Percentiles rank a stretch among this genome's conserved stretches.
These are phyloP conservation scores for Caenorhabditis sp. DNA, from an alignment of 2,888 invertebrate species.

Conservation along the genomic window DNA sequence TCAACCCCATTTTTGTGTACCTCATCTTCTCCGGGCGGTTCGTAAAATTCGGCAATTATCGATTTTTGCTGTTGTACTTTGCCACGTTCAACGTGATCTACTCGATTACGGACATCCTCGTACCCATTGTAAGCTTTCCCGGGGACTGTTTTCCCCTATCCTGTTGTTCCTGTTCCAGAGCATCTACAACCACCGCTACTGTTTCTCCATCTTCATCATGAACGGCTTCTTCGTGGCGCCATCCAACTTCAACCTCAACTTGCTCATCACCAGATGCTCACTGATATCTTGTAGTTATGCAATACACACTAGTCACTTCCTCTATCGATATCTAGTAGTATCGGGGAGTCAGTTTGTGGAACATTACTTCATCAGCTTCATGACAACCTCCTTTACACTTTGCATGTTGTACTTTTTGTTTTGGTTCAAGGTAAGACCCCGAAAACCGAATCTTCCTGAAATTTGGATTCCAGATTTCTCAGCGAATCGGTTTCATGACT, in stretches of 20 bases:
- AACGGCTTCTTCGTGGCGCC: constrained; percentile 21
- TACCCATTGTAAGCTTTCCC: neutral
- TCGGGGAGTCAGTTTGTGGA: neutral
- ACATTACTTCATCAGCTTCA: neutral
- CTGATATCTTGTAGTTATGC: constrained; percentile 14
- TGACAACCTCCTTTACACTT: neutral
- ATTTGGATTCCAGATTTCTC: neutral
- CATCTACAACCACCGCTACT: constrained; percentile 15
- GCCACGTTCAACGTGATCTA: constrained; percentile 12
- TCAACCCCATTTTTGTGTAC: constrained; percentile 11
- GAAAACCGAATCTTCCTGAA: too few relatives aligned
- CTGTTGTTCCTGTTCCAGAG: constrained; percentile 1
- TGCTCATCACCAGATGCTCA: constrained; percentile 12
- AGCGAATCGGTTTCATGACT: neutral
- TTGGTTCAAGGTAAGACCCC: neutral
- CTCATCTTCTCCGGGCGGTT: neutral
- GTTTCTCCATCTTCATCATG: constrained; percentile 22
- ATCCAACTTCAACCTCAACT: constrained; percentile 1
- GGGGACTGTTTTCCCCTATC: too few relatives aligned
- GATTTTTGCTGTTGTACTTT: constrained; percentile 19
- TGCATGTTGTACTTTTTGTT: neutral
- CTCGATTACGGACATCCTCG: neutral
- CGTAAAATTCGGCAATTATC: neutral
- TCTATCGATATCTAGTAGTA: neutral
- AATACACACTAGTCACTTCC: constrained; percentile 12